Evolutionary conservation across 30 jellyfish, hydroid and myxozoan genomes (phyloP), one percentile per base, ranked within the genome.

Genomic region (Pelagia noctiluca): DNA sequence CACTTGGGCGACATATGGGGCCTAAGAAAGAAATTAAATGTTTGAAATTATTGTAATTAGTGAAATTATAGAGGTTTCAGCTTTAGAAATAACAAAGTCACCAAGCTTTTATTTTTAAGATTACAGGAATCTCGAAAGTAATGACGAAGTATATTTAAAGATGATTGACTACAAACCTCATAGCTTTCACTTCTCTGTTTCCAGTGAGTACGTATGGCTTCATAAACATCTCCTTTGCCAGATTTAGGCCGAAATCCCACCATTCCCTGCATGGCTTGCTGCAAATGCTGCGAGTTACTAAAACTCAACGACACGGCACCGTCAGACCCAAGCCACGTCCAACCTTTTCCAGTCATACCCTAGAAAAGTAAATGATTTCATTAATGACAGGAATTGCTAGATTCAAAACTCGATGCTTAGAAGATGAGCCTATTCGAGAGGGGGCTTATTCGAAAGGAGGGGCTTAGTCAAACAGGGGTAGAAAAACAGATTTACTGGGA

Each of bases 331-430:
- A 93, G 80, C 98, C 98, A 93, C 35, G 98, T 93, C 98, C 98
- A 93, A n/a, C 98, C 98, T 78, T 87, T 93, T 8, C 97, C 98
- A 42, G 90, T 87, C 98, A 93, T 93, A 4, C 98, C 91, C 98
- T 93, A 63, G 7, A 35, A 52, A 28, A 28, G 36, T 50, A 50
- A 75, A 67, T 3, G 25, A n/a, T n/a, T n/a, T n/a, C n/a, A n/a
- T n/a, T n/a, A n/a, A n/a, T n/a, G n/a, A n/a, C n/a, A n/a, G n/a
- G n/a, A n/a, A n/a, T n/a, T n/a, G n/a, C n/a, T n/a, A n/a, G n/a
- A n/a, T n/a, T n/a, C n/a, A n/a, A n/a, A n/a, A n/a, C n/a, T n/a
- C n/a, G n/a, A n/a, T n/a, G n/a, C n/a, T n/a, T n/a, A n/a, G n/a
- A n/a, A n/a, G n/a, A n/a, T n/a, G n/a, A n/a, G n/a, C n/a, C n/a